Conservation (phyloP, 2,113 vertebrate species). For the Pipra filicauda region DNA sequence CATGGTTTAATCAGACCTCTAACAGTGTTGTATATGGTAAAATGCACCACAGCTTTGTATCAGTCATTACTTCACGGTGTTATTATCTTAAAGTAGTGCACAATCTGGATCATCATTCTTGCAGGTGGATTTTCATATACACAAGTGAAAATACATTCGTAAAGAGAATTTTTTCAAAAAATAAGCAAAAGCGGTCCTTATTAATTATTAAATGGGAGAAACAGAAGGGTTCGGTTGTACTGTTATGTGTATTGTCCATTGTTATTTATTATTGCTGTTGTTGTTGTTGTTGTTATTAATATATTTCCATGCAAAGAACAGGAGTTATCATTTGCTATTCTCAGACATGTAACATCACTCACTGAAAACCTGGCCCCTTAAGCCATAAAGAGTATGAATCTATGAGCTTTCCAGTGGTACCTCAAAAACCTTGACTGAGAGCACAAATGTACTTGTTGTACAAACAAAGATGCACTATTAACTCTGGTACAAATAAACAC, state of each 20-base stretch:
- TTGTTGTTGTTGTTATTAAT: background rate
- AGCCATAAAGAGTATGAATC: background rate
- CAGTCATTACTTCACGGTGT: background rate
- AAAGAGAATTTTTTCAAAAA: background rate
- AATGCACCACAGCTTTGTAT: background rate
- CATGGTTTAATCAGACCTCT: background rate
- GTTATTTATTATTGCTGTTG: background rate
- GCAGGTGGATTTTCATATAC: background rate
- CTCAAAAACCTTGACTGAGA: background rate
- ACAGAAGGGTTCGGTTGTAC: background rate
- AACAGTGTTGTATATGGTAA: background rate
- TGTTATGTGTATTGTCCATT: background rate
- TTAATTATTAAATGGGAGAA: background rate
- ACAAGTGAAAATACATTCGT: background rate
- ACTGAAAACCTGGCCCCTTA: background rate
- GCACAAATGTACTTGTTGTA: background rate
- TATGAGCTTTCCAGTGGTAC: background rate
- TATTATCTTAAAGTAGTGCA: background rate
- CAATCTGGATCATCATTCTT: background rate
- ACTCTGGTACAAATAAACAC: background rate
- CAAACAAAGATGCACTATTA: background rate
- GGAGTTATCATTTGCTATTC: background rate
- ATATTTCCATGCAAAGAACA: background rate
- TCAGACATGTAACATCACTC: background rate
- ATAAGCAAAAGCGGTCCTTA: background rate